Base-by-base conservation (phyloP, 37 sponge, comb jelly and placozoan species). In the Sycon ciliatum region DNA sequence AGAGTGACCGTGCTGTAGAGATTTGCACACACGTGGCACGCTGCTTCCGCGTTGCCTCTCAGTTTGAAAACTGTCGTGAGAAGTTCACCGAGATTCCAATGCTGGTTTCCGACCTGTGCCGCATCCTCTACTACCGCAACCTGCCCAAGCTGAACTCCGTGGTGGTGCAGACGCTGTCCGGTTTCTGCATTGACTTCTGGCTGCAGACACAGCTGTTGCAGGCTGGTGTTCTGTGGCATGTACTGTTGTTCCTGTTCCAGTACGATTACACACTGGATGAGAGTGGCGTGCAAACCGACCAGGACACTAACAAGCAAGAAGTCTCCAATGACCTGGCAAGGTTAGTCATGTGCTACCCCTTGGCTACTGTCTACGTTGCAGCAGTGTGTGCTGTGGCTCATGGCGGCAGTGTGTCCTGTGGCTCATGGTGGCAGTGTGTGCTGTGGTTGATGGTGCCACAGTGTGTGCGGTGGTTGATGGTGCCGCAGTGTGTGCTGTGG, bases 181-280 rank as follows among this genome's bases (percentile, higher is more conserved):
- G 80, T 35, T 89, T 97, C 67, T 84, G 91, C 3, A 65, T 81
- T 16, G 99, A 97, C 73, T 58, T 71, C 31, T 82, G 83, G 81
- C 88, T 97, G 23, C 99, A 97, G 75, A 89, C 81, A 4, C 80
- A 81, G 30, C 79, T 97, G 9, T 78, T 97, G 27, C 83, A 89
- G 82, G 72, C 76, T 58, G 91, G 91, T 36, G 85, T 80, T 16
- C 74, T 97, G 35, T 97, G 80, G 83, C 95, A 83, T 57, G 9
- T 97, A 46, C 38, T 84, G 20, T 81, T 76, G 23, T 93, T 76
- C 77, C 76, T 97, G 32, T 97, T 97, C 88, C 74, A 84, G 56
- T 97, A 97, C 66, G 99, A 97, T 78, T 97, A 92, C 85, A 97
- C 99, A 0, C 81, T 97, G 58, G 99, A 89, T 29, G 99, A 97